Base-by-base conservation (phyloP, 2,888 invertebrate species). In the Habroteleia sp. region DNA sequence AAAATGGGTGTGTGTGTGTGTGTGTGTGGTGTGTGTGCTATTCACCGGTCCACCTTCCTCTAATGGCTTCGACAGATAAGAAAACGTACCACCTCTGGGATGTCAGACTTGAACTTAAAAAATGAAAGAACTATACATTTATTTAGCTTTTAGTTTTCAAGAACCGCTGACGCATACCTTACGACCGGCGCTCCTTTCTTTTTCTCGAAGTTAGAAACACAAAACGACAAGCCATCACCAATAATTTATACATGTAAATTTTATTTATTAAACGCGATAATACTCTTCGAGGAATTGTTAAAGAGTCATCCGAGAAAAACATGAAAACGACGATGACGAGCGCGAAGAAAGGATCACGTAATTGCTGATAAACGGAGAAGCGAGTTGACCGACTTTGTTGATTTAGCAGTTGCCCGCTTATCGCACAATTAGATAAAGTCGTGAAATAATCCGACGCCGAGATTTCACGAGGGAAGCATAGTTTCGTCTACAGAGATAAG, bases 11-110 rank as follows among this genome's bases (percentile, higher is more conserved):
- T n/a, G n/a, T n/a, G n/a, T n/a, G n/a, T n/a, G n/a, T n/a, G n/a
- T n/a, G n/a, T n/a, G n/a, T n/a, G n/a, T n/a, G n/a, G n/a, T n/a
- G n/a, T n/a, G n/a, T n/a, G n/a, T n/a, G 83, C 79, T 79, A 83
- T 75, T 77, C 77, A 68, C 71, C 74, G 73, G 50, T 60, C 66
- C 63, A 63, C 73, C 56, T 72, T 74, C 71, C 75, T 65, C 71
- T 78, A 81, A 78, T 80, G 78, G 79, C 72, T 72, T 58, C 72
- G 66, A 58, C 73, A 77, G 78, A 82, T 79, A 77, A 80, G 81
- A 77, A 66, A 74, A 73, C 72, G 56, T 25, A 52, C 42, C 16
- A 41, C 41, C 48, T 41, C 35, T 31, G 11, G 41, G 33, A 58
- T 13, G 33, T 41, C 25, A 42, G 27, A 13, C 20, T 17, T 17